phyloP scores from a whole-genome alignment of 2,888 invertebrate genomes.

The Diadromus collaris region DNA sequence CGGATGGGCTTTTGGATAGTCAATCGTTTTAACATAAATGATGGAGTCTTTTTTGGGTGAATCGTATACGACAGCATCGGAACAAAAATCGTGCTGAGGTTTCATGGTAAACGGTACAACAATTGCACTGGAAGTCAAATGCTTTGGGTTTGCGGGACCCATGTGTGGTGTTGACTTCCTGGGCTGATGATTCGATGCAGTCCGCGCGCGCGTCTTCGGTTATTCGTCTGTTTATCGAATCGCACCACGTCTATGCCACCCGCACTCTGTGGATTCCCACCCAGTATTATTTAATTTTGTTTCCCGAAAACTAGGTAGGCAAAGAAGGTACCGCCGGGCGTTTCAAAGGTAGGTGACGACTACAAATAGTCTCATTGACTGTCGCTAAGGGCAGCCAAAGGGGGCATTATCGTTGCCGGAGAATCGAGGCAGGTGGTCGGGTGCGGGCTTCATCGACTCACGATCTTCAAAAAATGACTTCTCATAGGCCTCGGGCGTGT shows the following conservation, averaged over 20 bases:
- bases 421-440: conserved; percentile 55
- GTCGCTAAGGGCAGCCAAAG: conserved; percentile 15
- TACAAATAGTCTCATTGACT: conserved; percentile 73
- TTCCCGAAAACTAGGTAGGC: conserved; percentile 63
- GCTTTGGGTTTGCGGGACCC: background rate
- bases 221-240: conserved; percentile 14
- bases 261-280: conserved; percentile 58
- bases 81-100: background rate
- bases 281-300: conserved; percentile 28
- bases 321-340: conserved; percentile 23
- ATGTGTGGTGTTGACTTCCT: background rate
- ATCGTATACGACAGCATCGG: background rate
- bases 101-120: background rate
- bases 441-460: conserved; percentile 36
- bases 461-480: conserved; percentile 29
- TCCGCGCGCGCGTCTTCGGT: background rate
- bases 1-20: too few species aligned
- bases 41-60: background rate
- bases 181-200: background rate
- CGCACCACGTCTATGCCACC: conserved; percentile 59
- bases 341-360: conserved; percentile 67
- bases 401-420: conserved; percentile 20
- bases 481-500: conserved; percentile 22
- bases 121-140: background rate
- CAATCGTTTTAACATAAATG: too few species aligned